phyloP scores from a whole-genome alignment of 1,140 invertebrate species.

The Zophobas atratus region DNA sequence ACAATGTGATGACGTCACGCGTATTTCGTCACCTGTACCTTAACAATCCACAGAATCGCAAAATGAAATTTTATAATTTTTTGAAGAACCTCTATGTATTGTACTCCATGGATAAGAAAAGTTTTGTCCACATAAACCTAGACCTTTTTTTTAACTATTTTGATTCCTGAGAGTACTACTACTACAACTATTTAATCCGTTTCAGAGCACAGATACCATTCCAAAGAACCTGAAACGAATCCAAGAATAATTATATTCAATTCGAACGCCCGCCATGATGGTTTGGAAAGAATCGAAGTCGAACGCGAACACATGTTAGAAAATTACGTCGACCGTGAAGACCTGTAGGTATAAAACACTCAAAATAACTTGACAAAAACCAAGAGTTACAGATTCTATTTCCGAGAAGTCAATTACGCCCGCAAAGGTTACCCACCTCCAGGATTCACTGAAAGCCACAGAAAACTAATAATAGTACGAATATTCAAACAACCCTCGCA shows the following conservation, averaged over 20 bases:
- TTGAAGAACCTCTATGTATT: no score
- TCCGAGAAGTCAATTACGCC: conserved; percentile 59
- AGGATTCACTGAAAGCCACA: conserved; percentile 66
- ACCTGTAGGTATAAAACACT: conserved; percentile 48
- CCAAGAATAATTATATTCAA: conserved; percentile 81
- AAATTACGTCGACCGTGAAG: conserved; percentile 74
- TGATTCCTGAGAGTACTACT: background rate
- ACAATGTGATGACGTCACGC: no score
- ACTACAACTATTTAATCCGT: background rate
- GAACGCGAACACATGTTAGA: conserved; percentile 75
- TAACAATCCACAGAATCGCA: no score
- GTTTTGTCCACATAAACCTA: background rate
- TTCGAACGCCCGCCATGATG: conserved; percentile 77
- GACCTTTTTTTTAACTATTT: background rate
- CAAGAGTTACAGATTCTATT: conserved; percentile 59
- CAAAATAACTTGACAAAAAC: background rate
- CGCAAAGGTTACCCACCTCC: conserved; percentile 52
- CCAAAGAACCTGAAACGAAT: conserved; percentile 56
- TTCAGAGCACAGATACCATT: conserved; percentile 76
- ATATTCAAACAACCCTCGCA: background rate
- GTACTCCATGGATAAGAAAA: background rate
- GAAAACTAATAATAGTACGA: conserved; percentile 68
- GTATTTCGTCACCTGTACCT: no score
- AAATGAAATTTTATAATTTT: no score
- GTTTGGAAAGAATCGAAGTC: conserved; percentile 75